Base-by-base conservation (phyloP, 2,113 vertebrate species). In the Cairina moschata region DNA sequence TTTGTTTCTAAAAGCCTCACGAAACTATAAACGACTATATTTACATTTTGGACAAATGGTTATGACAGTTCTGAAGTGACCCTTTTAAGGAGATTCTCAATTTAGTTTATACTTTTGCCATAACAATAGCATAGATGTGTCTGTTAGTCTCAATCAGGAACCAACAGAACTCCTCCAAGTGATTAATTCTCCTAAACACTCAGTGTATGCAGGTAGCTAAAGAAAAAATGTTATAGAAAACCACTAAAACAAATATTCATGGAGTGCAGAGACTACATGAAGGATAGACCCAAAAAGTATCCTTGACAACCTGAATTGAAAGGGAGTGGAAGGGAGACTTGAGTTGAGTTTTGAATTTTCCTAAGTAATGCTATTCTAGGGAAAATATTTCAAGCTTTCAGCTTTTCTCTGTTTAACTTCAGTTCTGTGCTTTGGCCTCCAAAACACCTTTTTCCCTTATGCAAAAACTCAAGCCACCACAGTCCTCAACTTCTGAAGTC, bases 221-320 rank as follows among this genome's bases (percentile, higher is more conserved):
- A 92, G 77, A 94, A 95, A 97, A 96, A 89, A 90, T 91, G 32
- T 95, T 62, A 93, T 80, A 88, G 48, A 91, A 93, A 95, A 31
- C 25, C 54, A 80, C n/a, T 72, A 25, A 91, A 91, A 54, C 14
- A 83, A 96, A 38, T 95, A 81, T 68, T 86, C 55, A 31, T 29
- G 80, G 34, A 91, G 36, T 91, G 42, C 23, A 76, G 65, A 95
- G 59, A 93, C 50, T 46, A 85, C 36, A 77, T 68, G 76, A 96
- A 66, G 74, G 95, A 73, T 65, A 90, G 63, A 34, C 42, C 16
- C 86, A 86, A 82, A 32, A 60, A 79, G 31, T 78, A 81, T 60
- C 31, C 32, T 93, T 88, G 83, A 50, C 32, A 92, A 89, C 92
- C 63, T 11, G 83, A 86, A 73, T 29, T 83, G 85, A 85, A 96